A percentile compares a stretch with the other conserved stretches of the same genome.
phyloP scores from a whole-genome alignment of 2,888 invertebrate genomes.

The Neoitamus cyanurus region DNA sequence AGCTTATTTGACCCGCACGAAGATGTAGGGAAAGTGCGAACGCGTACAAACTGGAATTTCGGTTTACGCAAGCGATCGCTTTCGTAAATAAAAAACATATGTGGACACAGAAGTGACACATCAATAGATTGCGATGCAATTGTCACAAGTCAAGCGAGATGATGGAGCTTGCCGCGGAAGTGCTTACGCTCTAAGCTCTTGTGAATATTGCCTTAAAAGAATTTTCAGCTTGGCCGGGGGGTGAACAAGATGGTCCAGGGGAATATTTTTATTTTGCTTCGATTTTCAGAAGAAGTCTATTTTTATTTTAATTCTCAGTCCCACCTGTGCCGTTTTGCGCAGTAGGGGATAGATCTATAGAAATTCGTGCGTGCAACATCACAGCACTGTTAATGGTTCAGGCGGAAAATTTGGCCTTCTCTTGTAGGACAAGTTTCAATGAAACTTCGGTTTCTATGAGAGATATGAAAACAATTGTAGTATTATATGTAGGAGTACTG shows the following conservation, averaged over 20 bases:
- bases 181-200: not conserved
- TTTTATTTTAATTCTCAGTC: too few relatives aligned
- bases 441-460: too few relatives aligned
- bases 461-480: too few relatives aligned
- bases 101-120: not conserved
- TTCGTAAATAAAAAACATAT: not conserved
- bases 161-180: not conserved
- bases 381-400: too few relatives aligned
- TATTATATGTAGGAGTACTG: too few relatives aligned
- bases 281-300: too few relatives aligned
- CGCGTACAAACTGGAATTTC: not conserved
- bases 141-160: not conserved
- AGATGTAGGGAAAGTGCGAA: not conserved
- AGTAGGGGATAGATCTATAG: too few relatives aligned
- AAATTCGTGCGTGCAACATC: too few relatives aligned
- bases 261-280: not conserved
- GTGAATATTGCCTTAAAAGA: not conserved
- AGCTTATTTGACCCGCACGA: not conserved
- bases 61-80: not conserved
- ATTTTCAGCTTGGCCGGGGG: too few relatives aligned
- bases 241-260: not conserved
- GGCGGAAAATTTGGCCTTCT: too few relatives aligned
- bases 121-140: not conserved
- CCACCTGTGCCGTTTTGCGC: too few relatives aligned
- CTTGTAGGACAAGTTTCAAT: too few relatives aligned